Evolutionary conservation across 1,140 invertebrate species (phyloP), one percentile per base, ranked within the genome.

Genomic region (Ceratoteleas bidentatus): DNA sequence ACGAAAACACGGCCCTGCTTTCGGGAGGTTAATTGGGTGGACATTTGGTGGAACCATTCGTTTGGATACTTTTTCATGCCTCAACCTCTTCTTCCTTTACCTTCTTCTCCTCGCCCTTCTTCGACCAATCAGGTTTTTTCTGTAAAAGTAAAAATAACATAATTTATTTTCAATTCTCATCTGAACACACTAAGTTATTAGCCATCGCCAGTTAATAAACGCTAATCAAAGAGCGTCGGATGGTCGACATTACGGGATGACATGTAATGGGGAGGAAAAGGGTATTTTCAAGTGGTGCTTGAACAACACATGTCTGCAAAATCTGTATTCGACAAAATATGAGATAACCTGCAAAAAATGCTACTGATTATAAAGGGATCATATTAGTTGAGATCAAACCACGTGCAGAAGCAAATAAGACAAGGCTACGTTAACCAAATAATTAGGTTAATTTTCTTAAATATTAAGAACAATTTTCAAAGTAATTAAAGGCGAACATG

Each of bases 111-210:
- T 96, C 96, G 88, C 95, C 95, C 90, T 96, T 96, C 94, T 97
- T 96, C 88, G 96, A 96, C 96, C 96, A 97, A 92, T 96, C 96
- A 86, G 96, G 96, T 93, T 96, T 96, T 94, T 96, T 97, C 95
- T 96, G 95, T 86, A 94, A 94, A 89, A 85, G 87, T 73, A 56
- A 87, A 87, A 79, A 60, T 86, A 10, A 13, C 2, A 85, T 75
- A 54, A 47, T 77, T 66, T 58, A 64, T 36, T 43, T n/a, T 38
- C 16, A 7, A 33, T 38, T 33, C 16, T 7, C 4, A 10, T 1
- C 8, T 24, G 8, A 54, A 11, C 50, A 16, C 11, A 14, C 50
- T n/a, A 32, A 33, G 11, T 0, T 15, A 79, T 80, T 75, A 82
- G 54, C 64, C 72, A 64, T 58, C 38, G 45, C 40, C 10, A 74